These are phyloP conservation scores for Microcebus tavaratra DNA, from an alignment of 2,113 vertebrate species.

Conservation along the genomic window DNA sequence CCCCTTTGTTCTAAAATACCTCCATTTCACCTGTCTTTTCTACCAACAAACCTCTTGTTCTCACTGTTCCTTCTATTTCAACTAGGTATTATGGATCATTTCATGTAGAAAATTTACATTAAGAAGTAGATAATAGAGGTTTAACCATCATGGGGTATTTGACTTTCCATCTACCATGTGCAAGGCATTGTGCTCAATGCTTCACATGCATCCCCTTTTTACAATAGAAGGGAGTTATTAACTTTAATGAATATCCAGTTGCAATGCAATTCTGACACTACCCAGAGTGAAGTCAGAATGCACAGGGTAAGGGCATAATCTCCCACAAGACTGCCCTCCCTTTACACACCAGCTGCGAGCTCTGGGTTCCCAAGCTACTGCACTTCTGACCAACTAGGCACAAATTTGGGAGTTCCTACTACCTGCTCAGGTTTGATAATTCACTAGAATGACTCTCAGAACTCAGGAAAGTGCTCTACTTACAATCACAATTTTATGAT, in stretches of 20 bases:
- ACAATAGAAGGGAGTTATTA: background rate
- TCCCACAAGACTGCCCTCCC: background rate
- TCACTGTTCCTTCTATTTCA: background rate
- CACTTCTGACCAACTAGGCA: background rate
- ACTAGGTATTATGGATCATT: background rate
- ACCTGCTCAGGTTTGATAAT: background rate
- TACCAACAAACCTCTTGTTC: background rate
- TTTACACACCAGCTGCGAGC: background rate
- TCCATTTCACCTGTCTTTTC: background rate
- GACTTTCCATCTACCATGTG: background rate
- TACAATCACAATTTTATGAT: background rate
- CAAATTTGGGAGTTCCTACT: background rate
- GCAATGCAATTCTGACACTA: background rate
- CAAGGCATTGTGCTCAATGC: background rate
- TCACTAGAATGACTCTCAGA: background rate
- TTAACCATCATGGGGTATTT: background rate
- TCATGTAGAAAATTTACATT: slow-evolving; percentile 1
- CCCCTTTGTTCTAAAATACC: background rate
- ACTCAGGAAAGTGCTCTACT: background rate
- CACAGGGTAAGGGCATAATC: background rate
- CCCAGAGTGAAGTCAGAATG: background rate
- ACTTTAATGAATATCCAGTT: background rate
- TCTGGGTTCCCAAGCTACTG: background rate
- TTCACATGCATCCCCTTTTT: background rate
- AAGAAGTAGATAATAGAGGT: background rate